Percentiles rank a stretch among this genome's conserved stretches.
Evolutionary conservation across 2,888 invertebrate genomes (phyloP).

Genomic region (Tinea semifulvella): DNA sequence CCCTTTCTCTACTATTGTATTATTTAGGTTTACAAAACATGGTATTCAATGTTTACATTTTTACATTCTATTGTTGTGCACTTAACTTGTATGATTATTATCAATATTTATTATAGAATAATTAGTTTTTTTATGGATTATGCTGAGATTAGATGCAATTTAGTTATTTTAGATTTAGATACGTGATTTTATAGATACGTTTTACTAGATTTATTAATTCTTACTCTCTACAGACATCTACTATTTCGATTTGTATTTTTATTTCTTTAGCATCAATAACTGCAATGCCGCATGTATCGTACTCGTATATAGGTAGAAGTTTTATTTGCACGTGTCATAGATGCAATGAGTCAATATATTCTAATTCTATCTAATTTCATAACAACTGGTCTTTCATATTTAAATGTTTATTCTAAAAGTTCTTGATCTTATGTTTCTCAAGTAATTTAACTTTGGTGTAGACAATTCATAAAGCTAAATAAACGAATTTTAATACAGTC

Average conservation of each 20-base stretch:
- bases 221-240: slow-evolving; percentile 46
- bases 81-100: slow-evolving; percentile 22
- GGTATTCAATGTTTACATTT: slow-evolving; percentile 41
- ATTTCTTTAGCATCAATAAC: slow-evolving; percentile 36
- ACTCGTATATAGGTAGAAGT: slow-evolving; percentile 33
- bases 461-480: too few relatives aligned
- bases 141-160: slow-evolving; percentile 24
- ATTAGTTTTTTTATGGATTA: slow-evolving; percentile 1
- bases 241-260: slow-evolving; percentile 30
- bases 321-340: slow-evolving; percentile 49
- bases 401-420: neutral
- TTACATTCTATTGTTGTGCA: slow-evolving; percentile 21
- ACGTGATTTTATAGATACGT: slow-evolving; percentile 35
- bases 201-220: slow-evolving; percentile 37
- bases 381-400: neutral
- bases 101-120: neutral
- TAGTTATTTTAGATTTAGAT: slow-evolving; percentile 39
- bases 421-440: too few relatives aligned
- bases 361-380: neutral
- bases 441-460: too few relatives aligned
- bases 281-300: slow-evolving; percentile 49
- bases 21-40: slow-evolving; percentile 19
- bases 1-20: slow-evolving; percentile 6
- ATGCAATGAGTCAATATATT: slow-evolving; percentile 17
- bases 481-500: too few relatives aligned